These are phyloP conservation scores for Pardosa pseudoannulata DNA, from an alignment of 2,888 invertebrate genomes.

Conservation along the genomic window DNA sequence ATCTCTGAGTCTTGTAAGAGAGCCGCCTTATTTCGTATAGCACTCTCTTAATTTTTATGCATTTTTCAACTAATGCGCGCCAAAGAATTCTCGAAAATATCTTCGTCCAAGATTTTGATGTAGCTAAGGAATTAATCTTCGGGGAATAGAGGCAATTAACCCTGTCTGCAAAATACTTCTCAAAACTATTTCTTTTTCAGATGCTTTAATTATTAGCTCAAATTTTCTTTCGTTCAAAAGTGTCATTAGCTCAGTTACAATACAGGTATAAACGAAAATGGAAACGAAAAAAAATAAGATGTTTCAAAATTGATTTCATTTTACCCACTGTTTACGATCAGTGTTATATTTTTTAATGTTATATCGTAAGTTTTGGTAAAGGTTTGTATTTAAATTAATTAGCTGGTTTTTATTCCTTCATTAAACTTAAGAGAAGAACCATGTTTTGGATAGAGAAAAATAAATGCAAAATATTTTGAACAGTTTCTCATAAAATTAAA, in stretches of 20 bases:
- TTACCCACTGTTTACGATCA: neutral
- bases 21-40: too few species aligned
- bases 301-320: slow-evolving; percentile 1
- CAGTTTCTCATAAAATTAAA: too few species aligned
- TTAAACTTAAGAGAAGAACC: too few species aligned
- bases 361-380: too few species aligned
- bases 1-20: too few species aligned
- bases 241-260: neutral
- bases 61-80: neutral
- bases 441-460: too few species aligned
- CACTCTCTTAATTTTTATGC: neutral
- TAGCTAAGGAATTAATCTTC: neutral
- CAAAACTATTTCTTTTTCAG: neutral
- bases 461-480: too few species aligned
- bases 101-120: neutral
- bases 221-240: neutral
- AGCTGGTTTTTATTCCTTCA: too few species aligned
- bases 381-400: too few species aligned
- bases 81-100: neutral
- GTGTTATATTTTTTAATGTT: too few species aligned
- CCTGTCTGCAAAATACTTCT: slow-evolving; percentile 1
- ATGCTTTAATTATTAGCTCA: neutral
- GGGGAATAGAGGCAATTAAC: neutral
- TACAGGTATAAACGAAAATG: neutral
- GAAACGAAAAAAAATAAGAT: neutral